Percentiles rank a stretch among this genome's conserved stretches.
Conservation (phyloP, 2,888 invertebrate species). For the Latrodectus hesperus region DNA sequence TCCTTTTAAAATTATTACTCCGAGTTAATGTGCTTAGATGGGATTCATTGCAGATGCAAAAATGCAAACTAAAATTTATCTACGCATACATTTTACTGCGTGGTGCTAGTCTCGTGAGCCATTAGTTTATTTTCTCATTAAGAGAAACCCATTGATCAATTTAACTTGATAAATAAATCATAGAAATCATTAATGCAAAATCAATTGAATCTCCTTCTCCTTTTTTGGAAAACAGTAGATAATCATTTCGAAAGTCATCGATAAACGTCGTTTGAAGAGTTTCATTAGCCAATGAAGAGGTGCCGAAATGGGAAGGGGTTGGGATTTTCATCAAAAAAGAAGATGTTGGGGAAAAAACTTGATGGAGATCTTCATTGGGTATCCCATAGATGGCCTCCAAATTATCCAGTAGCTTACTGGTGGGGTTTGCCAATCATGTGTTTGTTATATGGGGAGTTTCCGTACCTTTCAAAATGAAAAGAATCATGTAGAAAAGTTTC, state of each 20-base stretch:
- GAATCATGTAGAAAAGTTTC: background rate
- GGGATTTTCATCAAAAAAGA: conserved; percentile 9
- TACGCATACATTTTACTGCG: too few species aligned
- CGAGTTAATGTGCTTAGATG: too few species aligned
- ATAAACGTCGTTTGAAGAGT: background rate
- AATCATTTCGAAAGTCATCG: background rate
- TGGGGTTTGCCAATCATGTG: background rate
- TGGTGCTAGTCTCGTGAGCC: too few species aligned
- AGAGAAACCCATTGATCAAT: too few species aligned
- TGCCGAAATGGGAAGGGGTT: conserved; percentile 7
- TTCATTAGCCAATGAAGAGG: conserved; percentile 11
- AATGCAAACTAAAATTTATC: too few species aligned
- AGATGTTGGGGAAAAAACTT: background rate
- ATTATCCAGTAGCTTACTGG: background rate
- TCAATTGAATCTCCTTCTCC: background rate
- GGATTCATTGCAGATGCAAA: too few species aligned
- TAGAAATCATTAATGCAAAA: conserved; percentile 5
- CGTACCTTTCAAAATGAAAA: background rate
- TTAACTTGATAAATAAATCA: background rate
- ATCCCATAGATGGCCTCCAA: background rate
- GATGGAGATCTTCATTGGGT: background rate
- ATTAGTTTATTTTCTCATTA: too few species aligned
- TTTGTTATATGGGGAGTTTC: background rate
- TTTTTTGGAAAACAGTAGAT: background rate
- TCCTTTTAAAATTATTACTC: too few species aligned